Evolutionary conservation across 2,797 vertebrate species (phyloP), one percentile per base, ranked within the genome.

Genomic region (Halcyon leucocephala): DNA sequence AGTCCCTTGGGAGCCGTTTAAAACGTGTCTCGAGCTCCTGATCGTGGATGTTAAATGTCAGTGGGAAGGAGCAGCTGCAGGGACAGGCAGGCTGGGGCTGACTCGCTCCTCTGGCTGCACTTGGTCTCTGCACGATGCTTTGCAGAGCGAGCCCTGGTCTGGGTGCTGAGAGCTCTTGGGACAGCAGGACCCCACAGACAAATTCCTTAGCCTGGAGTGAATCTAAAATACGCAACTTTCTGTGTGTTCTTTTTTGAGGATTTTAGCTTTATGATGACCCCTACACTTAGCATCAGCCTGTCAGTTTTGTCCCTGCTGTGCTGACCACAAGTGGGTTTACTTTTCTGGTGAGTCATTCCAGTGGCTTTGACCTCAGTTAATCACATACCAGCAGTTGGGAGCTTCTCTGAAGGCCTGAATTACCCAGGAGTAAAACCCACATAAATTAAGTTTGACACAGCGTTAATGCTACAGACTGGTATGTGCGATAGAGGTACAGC

Each of bases 31-130:
- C 10, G 52, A 60, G 52, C 57, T 49, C 28, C n/a, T 5, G 55
- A 9, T 21, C 4, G 10, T 9, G 9, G 65, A 5, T 2, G 4
- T 33, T n/a, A 25, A 18, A 7, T 0, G 1, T 7, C 9, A 9
- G 57, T 8, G 37, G 52, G 4, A 41, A 4, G 19, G 55, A 57
- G 52, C 33, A 12, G 51, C 33, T 0, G 2, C 3, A 12, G 28
- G 33, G 48, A 7, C 6, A 33, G 12, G 42, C 33, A 25, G 70
- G 20, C 42, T 6, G 33, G 10, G 51, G 61, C 42, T 1, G 5
- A 8, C 29, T 3, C 4, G 9, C 64, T 82, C 21, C 33, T 42
- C 25, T 0, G 16, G 7, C 48, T 20, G 49, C 6, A 0, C 51
- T 54, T 0, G 1, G 22, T 9, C 12, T 10, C 20, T 11, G 35